Evolutionary conservation across 2,113 vertebrate genomes (phyloP).

Genomic region (Ceyx cyanopectus): DNA sequence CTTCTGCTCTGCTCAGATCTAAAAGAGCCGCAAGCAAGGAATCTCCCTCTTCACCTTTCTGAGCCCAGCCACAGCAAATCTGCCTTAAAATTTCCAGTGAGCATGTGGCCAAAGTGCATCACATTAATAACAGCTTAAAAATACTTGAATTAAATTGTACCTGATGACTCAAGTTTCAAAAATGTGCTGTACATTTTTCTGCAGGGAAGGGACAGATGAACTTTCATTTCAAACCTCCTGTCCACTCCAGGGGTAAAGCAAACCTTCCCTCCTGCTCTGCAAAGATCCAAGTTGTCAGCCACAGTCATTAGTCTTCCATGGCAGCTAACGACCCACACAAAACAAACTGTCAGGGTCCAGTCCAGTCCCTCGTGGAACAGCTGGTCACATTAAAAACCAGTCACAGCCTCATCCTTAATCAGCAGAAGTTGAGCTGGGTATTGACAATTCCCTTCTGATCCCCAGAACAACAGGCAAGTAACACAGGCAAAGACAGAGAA

Average conservation of each 20-base stretch:
- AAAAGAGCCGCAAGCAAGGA: background rate
- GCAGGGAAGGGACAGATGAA: constrained; percentile 38
- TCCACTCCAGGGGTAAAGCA: background rate
- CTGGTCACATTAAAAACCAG: background rate
- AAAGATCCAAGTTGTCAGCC: background rate
- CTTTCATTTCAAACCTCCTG: background rate
- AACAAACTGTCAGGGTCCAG: background rate
- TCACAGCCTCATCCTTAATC: background rate
- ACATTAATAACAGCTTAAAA: background rate
- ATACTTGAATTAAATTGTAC: constrained; percentile 34
- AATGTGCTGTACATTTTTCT: background rate
- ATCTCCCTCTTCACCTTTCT: background rate
- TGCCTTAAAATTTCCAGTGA: background rate
- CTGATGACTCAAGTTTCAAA: constrained; percentile 32
- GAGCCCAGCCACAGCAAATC: background rate
- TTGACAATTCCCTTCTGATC: background rate
- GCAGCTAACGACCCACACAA: background rate
- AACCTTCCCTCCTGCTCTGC: background rate
- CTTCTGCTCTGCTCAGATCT: background rate
- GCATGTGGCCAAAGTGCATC: background rate
- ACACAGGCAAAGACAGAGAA: fast-evolving
- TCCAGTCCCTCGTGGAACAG: background rate
- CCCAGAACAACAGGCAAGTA: background rate
- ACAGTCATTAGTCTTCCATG: background rate
- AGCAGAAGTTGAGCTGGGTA: background rate